These are phyloP conservation scores for Perca flavescens DNA, from an alignment of 2,113 vertebrate genomes.

Conservation along the genomic window DNA sequence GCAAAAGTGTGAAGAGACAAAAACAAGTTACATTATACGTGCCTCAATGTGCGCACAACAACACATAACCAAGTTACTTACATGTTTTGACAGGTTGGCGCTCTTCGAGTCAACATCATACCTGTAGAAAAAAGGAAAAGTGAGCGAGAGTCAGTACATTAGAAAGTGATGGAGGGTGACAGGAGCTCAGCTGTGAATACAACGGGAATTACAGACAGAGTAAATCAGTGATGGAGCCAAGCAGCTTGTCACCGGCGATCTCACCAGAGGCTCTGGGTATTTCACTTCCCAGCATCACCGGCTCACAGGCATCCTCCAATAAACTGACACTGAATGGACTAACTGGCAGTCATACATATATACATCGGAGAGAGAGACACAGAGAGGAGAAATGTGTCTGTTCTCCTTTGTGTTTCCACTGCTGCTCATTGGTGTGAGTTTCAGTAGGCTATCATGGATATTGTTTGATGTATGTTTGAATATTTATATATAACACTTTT, in stretches of 20 bases:
- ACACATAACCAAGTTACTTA: slow-evolving; percentile 81
- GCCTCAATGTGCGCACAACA: neutral
- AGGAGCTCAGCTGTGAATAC: slow-evolving; percentile 62
- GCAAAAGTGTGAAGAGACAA: neutral
- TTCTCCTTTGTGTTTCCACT: neutral
- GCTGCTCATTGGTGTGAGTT: neutral
- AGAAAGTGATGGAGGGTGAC: slow-evolving; percentile 46
- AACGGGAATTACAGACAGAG: slow-evolving; percentile 44
- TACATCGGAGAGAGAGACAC: neutral
- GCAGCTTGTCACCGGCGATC: slow-evolving; percentile 50
- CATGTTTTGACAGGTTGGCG: slow-evolving; percentile 96
- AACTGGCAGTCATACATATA: slow-evolving; percentile 26
- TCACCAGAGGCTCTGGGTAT: slow-evolving; percentile 31
- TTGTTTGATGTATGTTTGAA: neutral
- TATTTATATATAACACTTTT: slow-evolving; percentile 2
- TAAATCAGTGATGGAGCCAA: slow-evolving; percentile 54
- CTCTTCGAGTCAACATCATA: slow-evolving; percentile 99
- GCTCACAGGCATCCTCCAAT: slow-evolving; percentile 14
- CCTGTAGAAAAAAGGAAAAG: slow-evolving; percentile 80
- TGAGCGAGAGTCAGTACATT: slow-evolving; percentile 24
- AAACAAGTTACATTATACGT: neutral
- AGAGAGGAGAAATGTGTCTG: neutral
- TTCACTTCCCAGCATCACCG: slow-evolving; percentile 17
- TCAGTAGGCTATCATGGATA: neutral
- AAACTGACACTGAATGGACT: slow-evolving; percentile 55